These are phyloP conservation scores for Hydrotaea cyrtoneurina DNA, from an alignment of 2,888 invertebrate species.

Conservation along the genomic window DNA sequence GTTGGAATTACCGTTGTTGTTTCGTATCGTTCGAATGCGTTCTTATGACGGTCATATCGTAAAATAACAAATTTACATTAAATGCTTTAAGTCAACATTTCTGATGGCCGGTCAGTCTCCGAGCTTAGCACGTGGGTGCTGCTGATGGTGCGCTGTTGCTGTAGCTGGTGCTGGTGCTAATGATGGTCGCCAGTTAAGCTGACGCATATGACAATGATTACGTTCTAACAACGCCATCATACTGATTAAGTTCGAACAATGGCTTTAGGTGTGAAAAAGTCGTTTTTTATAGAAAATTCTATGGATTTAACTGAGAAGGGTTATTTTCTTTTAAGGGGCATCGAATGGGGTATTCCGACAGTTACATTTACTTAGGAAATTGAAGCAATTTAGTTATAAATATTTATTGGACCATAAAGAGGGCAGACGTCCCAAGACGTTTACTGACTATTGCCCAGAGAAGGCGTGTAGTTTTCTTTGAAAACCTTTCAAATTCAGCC, in stretches of 20 bases:
- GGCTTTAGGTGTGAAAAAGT: slow-evolving; percentile 6
- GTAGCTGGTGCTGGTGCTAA: no score
- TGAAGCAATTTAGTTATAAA: no score
- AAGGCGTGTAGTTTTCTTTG: no score
- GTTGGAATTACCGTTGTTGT: background rate
- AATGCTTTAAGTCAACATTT: slow-evolving; percentile 58
- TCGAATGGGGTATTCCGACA: no score
- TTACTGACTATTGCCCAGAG: no score
- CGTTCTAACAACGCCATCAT: background rate
- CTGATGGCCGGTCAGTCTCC: slow-evolving; percentile 39
- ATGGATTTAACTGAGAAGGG: no score
- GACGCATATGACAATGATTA: background rate
- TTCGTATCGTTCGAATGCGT: slow-evolving; percentile 29
- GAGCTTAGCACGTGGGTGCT: slow-evolving; percentile 63
- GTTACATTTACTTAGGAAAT: no score
- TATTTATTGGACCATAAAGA: no score
- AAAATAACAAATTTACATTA: slow-evolving; percentile 65
- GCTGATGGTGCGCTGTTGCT: background rate
- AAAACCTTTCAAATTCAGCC: no score
- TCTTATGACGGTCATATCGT: slow-evolving; percentile 66
- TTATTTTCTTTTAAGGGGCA: no score
- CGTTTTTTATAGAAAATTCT: background rate
- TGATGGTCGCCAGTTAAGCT: background rate
- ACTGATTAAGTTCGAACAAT: background rate
- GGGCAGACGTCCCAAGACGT: no score